These are phyloP conservation scores for Gobionotothen gibberifrons DNA, from an alignment of 2,797 vertebrate genomes.

Conservation along the genomic window DNA sequence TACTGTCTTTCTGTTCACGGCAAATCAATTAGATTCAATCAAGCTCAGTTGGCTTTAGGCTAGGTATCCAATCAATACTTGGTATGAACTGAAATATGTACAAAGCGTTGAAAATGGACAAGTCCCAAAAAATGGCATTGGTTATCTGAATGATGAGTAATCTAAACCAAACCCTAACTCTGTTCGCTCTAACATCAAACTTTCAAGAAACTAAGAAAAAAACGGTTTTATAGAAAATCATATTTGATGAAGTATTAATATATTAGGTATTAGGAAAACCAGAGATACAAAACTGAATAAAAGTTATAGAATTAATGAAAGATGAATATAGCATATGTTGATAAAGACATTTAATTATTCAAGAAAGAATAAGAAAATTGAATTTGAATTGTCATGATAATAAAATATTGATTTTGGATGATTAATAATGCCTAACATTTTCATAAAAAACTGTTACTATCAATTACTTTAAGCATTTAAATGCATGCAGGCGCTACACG, in stretches of 20 bases:
- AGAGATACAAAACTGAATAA: not conserved
- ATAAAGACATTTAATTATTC: not conserved
- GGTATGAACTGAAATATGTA: not conserved
- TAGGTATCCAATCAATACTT: not conserved
- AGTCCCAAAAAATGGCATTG: not conserved
- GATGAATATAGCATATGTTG: too few relatives aligned
- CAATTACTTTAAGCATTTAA: not conserved
- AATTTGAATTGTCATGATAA: not conserved
- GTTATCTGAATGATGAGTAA: too few relatives aligned
- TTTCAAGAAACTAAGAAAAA: not conserved
- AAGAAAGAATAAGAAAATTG: not conserved
- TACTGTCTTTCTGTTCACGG: not conserved
- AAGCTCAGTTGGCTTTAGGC: conserved; percentile 1
- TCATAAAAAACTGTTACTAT: not conserved
- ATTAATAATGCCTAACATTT: not conserved
- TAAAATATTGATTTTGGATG: not conserved
- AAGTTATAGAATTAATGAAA: not conserved
- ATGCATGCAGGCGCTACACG: too few relatives aligned
- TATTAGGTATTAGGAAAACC: too few relatives aligned
- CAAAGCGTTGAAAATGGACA: not conserved
- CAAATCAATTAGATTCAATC: not conserved
- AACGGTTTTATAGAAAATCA: not conserved
- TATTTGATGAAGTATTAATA: too few relatives aligned
- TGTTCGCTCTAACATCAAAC: too few relatives aligned
- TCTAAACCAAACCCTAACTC: too few relatives aligned